These are phyloP conservation scores for Tauraco hartlaubi DNA, from an alignment of 2,797 vertebrate species.

Conservation along the genomic window DNA sequence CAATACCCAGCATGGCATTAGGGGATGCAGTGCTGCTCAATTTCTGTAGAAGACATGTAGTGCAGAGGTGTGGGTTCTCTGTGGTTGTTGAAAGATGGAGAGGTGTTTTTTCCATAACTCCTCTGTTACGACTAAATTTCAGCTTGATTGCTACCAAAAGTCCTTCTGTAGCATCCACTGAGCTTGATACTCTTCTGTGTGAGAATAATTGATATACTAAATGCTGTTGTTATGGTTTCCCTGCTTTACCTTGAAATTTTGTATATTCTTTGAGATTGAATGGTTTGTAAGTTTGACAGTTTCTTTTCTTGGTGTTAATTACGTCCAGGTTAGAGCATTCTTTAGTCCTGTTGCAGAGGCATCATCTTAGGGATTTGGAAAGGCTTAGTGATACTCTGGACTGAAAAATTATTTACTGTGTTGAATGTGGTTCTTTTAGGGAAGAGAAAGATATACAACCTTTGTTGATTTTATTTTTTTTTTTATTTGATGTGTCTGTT, in stretches of 20 bases:
- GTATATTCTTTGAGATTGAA: background rate
- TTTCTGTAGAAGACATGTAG: background rate
- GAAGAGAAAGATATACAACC: background rate
- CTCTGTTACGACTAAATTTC: background rate
- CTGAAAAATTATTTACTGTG: background rate
- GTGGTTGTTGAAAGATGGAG: background rate
- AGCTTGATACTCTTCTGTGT: background rate
- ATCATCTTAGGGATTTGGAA: background rate
- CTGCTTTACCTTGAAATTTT: background rate
- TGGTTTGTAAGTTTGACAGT: background rate
- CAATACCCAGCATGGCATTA: fast-evolving
- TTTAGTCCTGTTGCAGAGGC: background rate
- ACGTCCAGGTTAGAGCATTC: background rate
- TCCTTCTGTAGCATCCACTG: background rate
- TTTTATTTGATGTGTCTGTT: background rate
- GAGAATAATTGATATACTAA: background rate
- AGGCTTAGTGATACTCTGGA: background rate
- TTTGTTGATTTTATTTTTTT: background rate
- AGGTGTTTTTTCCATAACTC: background rate
- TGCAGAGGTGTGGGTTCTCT: background rate
- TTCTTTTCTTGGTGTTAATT: background rate
- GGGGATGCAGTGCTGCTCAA: background rate
- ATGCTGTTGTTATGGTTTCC: background rate
- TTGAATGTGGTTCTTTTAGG: background rate
- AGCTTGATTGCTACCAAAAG: background rate